These are phyloP conservation scores for Trichonephila clavipes DNA, from an alignment of 1,140 invertebrate species.

Conservation along the genomic window DNA sequence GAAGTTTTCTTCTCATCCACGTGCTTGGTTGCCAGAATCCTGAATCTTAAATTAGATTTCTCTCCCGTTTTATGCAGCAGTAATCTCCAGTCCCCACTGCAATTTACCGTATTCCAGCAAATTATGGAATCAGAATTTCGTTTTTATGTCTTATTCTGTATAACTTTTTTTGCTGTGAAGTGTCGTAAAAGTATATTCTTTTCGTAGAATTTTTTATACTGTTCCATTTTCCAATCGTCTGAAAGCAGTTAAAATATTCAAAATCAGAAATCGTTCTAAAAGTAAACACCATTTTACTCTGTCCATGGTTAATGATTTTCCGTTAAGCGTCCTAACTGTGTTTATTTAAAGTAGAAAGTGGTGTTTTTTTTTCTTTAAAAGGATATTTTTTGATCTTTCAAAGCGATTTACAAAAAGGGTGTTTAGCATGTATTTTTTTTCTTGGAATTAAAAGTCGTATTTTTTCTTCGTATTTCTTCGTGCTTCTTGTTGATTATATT, in stretches of 20 bases:
- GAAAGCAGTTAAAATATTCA: slow-evolving; percentile 34
- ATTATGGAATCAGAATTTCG: slow-evolving; percentile 46
- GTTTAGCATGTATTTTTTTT: not conserved
- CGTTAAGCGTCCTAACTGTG: slow-evolving; percentile 23
- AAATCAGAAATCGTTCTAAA: slow-evolving; percentile 32
- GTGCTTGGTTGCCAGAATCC: slow-evolving; percentile 46
- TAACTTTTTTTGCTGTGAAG: not conserved
- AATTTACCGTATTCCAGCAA: slow-evolving; percentile 46
- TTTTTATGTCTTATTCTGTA: slow-evolving; percentile 30
- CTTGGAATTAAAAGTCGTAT: not conserved
- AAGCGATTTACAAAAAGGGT: not conserved
- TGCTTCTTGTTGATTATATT: not conserved
- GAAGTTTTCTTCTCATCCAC: slow-evolving; percentile 34
- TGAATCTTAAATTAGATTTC: slow-evolving; percentile 59
- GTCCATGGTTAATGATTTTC: slow-evolving; percentile 29
- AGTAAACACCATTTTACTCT: slow-evolving; percentile 13
- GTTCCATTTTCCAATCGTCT: slow-evolving; percentile 15
- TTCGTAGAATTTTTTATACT: slow-evolving; percentile 19
- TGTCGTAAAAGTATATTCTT: slow-evolving; percentile 34
- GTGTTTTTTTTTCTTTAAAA: not conserved
- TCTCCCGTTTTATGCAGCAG: slow-evolving; percentile 30
- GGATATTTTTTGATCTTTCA: not conserved
- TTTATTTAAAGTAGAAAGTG: slow-evolving; percentile 29
- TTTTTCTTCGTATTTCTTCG: not conserved
- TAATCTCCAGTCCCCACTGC: slow-evolving; percentile 41